A percentile compares a stretch with the other conserved stretches of the same genome.
Conservation (phyloP, 2,113 vertebrate species). For the Shinisaurus crocodilurus region DNA sequence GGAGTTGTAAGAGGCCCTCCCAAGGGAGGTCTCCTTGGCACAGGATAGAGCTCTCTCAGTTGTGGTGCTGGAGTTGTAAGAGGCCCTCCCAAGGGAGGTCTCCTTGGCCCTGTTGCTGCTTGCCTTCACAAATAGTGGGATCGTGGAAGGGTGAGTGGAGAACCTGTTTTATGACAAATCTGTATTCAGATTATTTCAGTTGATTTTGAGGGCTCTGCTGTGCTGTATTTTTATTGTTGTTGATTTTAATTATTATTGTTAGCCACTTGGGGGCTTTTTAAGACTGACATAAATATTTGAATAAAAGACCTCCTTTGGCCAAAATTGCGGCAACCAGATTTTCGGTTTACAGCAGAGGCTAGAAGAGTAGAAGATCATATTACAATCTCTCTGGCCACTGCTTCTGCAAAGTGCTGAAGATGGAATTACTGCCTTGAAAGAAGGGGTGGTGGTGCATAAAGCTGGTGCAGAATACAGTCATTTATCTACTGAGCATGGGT, state of each 20-base stretch:
- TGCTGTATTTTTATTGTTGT: not conserved
- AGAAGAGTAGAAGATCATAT: not conserved
- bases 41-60: not conserved
- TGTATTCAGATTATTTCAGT: too few relatives aligned
- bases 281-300: not conserved
- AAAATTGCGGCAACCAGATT: not conserved
- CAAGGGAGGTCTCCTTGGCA: not conserved
- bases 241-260: not conserved
- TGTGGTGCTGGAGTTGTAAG: not conserved
- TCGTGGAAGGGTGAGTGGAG: too few relatives aligned
- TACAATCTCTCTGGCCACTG: not conserved
- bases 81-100: too few relatives aligned
- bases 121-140: not conserved
- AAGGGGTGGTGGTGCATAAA: not conserved
- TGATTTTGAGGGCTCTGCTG: too few relatives aligned
- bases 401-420: not conserved
- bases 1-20: not conserved
- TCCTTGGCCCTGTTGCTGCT: not conserved
- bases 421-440: not conserved
- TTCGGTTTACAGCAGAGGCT: not conserved
- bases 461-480: not conserved
- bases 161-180: too few relatives aligned
- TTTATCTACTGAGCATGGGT: not conserved
- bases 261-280: too few relatives aligned
- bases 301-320: not conserved